Evolutionary conservation across 2,113 vertebrate genomes (phyloP).

Genomic region (Amphiprion ocellaris): DNA sequence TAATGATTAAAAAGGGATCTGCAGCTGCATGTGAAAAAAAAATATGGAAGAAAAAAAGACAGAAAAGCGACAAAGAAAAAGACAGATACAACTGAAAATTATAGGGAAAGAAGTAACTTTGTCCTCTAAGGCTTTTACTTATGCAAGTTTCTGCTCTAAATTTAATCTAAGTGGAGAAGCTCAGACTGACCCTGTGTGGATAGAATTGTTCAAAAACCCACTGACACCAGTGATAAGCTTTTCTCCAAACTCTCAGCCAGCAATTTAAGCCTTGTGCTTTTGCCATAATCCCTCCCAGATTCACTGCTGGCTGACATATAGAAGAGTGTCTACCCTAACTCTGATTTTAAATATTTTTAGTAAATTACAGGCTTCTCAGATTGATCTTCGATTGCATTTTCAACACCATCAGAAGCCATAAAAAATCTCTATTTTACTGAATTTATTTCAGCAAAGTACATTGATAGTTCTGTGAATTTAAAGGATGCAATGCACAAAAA

Average conservation of each 20-base stretch:
- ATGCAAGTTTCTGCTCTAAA: slow-evolving; percentile 30
- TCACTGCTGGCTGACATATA: slow-evolving; percentile 55
- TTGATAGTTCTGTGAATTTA: no score
- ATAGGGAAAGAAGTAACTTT: neutral
- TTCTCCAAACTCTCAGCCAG: slow-evolving; percentile 54
- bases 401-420: no score
- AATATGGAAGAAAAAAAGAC: neutral
- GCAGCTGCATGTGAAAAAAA: neutral
- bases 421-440: no score
- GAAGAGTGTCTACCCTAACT: slow-evolving; percentile 44
- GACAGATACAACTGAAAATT: neutral
- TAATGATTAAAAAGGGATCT: neutral
- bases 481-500: no score
- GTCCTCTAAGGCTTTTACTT: neutral
- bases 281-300: slow-evolving; percentile 62
- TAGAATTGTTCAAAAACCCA: slow-evolving; percentile 41
- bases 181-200: slow-evolving; percentile 44
- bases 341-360: no score
- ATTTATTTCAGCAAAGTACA: no score
- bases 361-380: no score
- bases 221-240: slow-evolving; percentile 48
- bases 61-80: neutral
- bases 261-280: slow-evolving; percentile 66
- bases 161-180: slow-evolving; percentile 40
- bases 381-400: no score